A percentile compares a stretch with the other conserved stretches of the same genome.
Conservation (phyloP, 2,797 vertebrate species). For the Pyrocephalus nanus region DNA sequence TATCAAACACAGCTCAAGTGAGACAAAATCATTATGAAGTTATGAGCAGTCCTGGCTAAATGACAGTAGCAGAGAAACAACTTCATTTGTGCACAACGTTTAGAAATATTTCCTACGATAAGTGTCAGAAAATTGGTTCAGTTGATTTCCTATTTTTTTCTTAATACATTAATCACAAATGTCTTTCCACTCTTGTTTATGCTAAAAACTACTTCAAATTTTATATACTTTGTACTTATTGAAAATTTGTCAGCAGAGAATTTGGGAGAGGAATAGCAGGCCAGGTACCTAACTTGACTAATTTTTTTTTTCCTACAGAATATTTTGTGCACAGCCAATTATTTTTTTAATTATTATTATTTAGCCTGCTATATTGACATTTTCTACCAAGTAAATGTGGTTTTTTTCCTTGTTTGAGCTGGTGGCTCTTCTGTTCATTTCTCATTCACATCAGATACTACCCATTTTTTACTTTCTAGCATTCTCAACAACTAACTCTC, state of each 20-base stretch:
- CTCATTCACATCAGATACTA: neutral
- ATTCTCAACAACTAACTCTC: neutral
- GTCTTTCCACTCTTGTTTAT: neutral
- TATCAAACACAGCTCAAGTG: neutral
- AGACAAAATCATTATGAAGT: neutral
- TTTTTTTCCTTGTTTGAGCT: neutral
- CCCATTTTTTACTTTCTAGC: neutral
- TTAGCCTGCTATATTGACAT: neutral
- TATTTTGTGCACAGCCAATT: neutral
- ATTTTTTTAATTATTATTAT: neutral
- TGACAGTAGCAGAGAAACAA: neutral
- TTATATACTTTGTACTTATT: neutral
- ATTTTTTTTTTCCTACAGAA: neutral
- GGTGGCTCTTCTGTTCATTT: neutral
- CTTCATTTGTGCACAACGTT: neutral
- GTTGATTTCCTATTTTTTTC: neutral
- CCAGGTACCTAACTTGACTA: neutral
- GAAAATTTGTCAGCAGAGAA: neutral
- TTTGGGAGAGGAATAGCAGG: neutral
- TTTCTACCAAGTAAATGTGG: neutral
- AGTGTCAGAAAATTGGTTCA: neutral
- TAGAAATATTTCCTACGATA: neutral
- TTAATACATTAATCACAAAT: neutral
- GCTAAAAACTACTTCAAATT: neutral
- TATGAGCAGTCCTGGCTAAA: neutral